Evolutionary conservation across 2,113 vertebrate species (phyloP), one percentile per base, ranked within the genome.

Genomic region (Nansenia antarctica): DNA sequence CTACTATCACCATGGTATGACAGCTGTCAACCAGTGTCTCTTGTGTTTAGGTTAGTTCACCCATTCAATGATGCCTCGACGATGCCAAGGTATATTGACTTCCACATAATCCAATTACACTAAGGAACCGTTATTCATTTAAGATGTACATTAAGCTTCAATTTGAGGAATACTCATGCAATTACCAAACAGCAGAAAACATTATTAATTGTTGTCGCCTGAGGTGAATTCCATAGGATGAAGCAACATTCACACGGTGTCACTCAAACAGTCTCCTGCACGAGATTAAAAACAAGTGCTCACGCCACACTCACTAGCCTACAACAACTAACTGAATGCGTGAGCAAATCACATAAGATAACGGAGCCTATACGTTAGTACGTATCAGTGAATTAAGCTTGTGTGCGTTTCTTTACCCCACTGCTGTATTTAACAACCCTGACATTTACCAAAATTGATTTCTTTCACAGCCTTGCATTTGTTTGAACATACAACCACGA

Each of bases 391-490:
- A 55, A 73, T 74, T 81, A 78, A 75, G 77, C 74, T 59, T 0
- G 45, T 71, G 80, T 77, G 60, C 76, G 72, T 81, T 84, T 85
- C 78, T 85, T 86, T 84, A 78, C 79, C 82, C 62, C 65, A n/a
- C 64, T 76, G 74, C 78, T 88, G 84, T 85, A 79, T 90, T 93
- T 92, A 94, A 89, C 82, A 89, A 79, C 88, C 89, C 85, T 95
- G 92, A 94, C 91, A 95, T 96, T 96, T 94, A 92, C 89, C 86
- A 90, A 94, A 95, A 96, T 86, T 90, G 89, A 95, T 91, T 90
- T 83, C 92, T 87, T 80, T 74, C 84, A 77, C 84, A 76, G 81
- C 74, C 78, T 78, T 90, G 90, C 85, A 91, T 94, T 94, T 95
- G 93, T 90, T 95, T 87, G 91, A 94, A 94, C 92, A 93, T 93